Percentiles rank a stretch among this genome's conserved stretches.
These are phyloP conservation scores for Heteractis magnifica DNA, from an alignment of 92 coral and sea anemone species.

Conservation along the genomic window DNA sequence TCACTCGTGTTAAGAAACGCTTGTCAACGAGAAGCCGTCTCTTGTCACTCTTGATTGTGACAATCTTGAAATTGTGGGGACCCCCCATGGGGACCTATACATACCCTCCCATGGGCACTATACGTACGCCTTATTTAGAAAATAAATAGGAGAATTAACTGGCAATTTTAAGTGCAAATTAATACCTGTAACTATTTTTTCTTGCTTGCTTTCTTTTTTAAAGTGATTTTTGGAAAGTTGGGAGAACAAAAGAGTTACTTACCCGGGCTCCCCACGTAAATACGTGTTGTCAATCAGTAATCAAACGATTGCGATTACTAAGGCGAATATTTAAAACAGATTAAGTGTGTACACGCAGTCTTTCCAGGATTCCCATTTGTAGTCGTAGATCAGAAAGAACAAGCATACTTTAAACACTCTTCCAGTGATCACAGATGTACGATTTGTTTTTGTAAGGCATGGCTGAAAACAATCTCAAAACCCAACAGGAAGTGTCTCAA, in stretches of 20 bases:
- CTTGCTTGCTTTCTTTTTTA: not conserved
- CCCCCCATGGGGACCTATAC: too few relatives aligned
- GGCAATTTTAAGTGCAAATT: not conserved
- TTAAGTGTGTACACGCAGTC: not conserved
- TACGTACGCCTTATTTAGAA: too few relatives aligned
- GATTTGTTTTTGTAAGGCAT: not conserved
- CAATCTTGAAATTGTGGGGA: not conserved
- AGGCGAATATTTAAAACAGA: not conserved
- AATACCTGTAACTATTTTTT: not conserved
- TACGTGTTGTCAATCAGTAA: not conserved
- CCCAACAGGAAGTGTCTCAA: slow-evolving; percentile 24
- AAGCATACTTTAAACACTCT: not conserved
- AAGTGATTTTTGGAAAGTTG: not conserved
- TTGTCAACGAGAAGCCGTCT: too few relatives aligned
- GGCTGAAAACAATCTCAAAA: slow-evolving; percentile 20
- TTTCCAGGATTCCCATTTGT: not conserved
- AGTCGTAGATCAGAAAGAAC: not conserved
- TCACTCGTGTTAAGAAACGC: not conserved
- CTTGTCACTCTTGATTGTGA: not conserved
- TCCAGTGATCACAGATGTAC: not conserved
- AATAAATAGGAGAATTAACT: too few relatives aligned
- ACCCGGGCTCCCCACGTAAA: not conserved
- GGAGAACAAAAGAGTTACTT: not conserved
- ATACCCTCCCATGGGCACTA: too few relatives aligned
- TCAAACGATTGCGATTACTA: not conserved